A percentile compares a stretch with the other conserved stretches of the same genome.
phyloP scores from a whole-genome alignment of 2,113 vertebrate genomes.

The Riparia riparia region DNA sequence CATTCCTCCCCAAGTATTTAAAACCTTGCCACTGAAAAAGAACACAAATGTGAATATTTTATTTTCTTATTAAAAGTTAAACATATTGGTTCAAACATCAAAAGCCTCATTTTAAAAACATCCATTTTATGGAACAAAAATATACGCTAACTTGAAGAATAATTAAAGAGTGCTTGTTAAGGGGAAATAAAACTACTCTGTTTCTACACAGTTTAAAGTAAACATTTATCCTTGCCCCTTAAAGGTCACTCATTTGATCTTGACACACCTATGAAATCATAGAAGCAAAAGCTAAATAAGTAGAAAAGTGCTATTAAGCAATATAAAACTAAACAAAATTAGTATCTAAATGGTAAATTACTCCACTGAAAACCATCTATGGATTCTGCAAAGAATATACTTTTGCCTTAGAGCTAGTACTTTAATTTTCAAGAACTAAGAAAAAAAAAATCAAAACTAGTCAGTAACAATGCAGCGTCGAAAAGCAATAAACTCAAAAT shows the following conservation, averaged over 20 bases:
- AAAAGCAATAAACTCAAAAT: constrained; percentile 99
- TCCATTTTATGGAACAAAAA: not conserved
- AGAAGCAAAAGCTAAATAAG: constrained; percentile 19
- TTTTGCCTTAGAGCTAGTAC: constrained; percentile 83
- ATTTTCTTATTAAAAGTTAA: not conserved
- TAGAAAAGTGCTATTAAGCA: constrained; percentile 15
- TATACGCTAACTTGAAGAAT: not conserved
- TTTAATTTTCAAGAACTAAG: constrained; percentile 93
- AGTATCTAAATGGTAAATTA: constrained; percentile 71
- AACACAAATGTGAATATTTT: not conserved
- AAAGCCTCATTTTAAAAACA: not conserved
- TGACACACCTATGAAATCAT: not conserved
- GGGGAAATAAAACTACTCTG: not conserved
- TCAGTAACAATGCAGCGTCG: constrained; percentile 92
- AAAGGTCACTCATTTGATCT: constrained; percentile 45
- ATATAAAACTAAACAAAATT: constrained; percentile 66
- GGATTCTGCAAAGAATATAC: constrained; percentile 74
- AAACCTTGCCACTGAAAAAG: not conserved
- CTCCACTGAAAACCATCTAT: constrained; percentile 51
- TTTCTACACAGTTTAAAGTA: not conserved
- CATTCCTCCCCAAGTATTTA: not conserved
- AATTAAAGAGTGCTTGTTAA: not conserved
- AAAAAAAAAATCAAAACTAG: constrained; percentile 88
- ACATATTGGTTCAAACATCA: not conserved
- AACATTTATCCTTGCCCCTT: constrained; percentile 16